Conservation (phyloP, 2,797 vertebrate genomes). For the Lacerta agilis region DNA sequence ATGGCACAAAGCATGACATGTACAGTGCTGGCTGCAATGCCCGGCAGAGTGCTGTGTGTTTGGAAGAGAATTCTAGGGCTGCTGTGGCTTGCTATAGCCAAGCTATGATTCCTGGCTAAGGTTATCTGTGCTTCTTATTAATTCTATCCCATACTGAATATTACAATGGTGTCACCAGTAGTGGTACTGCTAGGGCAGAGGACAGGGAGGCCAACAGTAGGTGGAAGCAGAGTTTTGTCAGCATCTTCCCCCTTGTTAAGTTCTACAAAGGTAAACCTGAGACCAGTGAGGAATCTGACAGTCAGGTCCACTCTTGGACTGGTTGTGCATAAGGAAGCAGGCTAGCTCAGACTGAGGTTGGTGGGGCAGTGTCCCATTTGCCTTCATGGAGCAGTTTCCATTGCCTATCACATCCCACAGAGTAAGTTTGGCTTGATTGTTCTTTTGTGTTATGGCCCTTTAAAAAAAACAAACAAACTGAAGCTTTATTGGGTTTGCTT, state of each 20-base stretch:
- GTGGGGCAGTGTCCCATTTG: too few species aligned
- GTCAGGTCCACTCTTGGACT: too few species aligned
- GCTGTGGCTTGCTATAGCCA: background rate
- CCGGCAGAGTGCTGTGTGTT: background rate
- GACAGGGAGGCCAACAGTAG: too few species aligned
- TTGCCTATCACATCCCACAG: background rate
- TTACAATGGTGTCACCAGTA: too few species aligned
- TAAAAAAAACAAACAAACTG: background rate
- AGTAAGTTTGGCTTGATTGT: background rate
- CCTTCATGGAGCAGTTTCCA: too few species aligned
- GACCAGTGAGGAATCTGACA: too few species aligned
- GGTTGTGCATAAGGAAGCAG: too few species aligned
- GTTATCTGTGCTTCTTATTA: background rate
- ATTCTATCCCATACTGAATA: background rate
- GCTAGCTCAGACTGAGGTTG: too few species aligned
- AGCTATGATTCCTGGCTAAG: background rate
- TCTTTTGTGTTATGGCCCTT: background rate
- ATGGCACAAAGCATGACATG: background rate
- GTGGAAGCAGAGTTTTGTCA: too few species aligned
- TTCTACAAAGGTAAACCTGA: too few species aligned
- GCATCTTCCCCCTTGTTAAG: too few species aligned
- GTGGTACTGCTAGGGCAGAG: too few species aligned
- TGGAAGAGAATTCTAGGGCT: background rate
- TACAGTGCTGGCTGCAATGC: background rate
- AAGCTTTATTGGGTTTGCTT: conserved; percentile 31